These are phyloP conservation scores for Luffia ferchaultella DNA, from an alignment of 2,888 invertebrate species.

Conservation along the genomic window DNA sequence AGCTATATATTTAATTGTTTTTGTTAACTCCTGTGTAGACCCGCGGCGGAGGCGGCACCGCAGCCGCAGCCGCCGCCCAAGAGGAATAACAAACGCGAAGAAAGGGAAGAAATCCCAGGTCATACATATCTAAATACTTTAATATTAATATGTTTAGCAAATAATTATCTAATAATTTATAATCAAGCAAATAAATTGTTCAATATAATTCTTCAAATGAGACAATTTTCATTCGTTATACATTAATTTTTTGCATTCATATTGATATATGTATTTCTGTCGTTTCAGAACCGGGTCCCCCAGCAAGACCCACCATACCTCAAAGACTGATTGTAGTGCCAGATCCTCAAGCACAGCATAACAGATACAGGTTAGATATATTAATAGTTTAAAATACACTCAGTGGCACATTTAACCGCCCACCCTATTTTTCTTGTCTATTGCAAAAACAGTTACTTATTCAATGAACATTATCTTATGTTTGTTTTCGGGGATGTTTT, in stretches of 20 bases:
- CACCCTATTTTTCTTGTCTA: too few relatives aligned
- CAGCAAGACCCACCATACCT: slow-evolving; percentile 87
- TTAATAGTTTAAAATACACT: too few relatives aligned
- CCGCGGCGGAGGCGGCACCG: slow-evolving; percentile 63
- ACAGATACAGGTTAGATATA: slow-evolving; percentile 62
- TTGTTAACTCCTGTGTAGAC: slow-evolving; percentile 57
- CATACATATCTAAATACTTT: slow-evolving; percentile 9
- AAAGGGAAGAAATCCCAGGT: slow-evolving; percentile 69
- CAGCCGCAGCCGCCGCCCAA: slow-evolving; percentile 69
- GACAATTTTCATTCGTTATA: slow-evolving; percentile 4
- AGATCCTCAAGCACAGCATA: slow-evolving; percentile 80
- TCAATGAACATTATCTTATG: too few relatives aligned
- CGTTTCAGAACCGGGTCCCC: slow-evolving; percentile 86
- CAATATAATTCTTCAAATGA: neutral
- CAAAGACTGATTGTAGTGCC: slow-evolving; percentile 92
- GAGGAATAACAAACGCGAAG: slow-evolving; percentile 63
- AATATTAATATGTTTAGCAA: too few relatives aligned
- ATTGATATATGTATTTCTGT: too few relatives aligned
- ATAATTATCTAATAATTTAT: too few relatives aligned
- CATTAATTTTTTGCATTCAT: too few relatives aligned
- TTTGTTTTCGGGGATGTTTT: too few relatives aligned
- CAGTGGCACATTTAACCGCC: neutral
- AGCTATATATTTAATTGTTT: neutral
- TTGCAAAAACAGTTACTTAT: too few relatives aligned
- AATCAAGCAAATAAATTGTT: too few relatives aligned